Evolutionary conservation across 1,140 invertebrate species (phyloP), one percentile per base, ranked within the genome.

Genomic region (Teleopsis dalmanni): DNA sequence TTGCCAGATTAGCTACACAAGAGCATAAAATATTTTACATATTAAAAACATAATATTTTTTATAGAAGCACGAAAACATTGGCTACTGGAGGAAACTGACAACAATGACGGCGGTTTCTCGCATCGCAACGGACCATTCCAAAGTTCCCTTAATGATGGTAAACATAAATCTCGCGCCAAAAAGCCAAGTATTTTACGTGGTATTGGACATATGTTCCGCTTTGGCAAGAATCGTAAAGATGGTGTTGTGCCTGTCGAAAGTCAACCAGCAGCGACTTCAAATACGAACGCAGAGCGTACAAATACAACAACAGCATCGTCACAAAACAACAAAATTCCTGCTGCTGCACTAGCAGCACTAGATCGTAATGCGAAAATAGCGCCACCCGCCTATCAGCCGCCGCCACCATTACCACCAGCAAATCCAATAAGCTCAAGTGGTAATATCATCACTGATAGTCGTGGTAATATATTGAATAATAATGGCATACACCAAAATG

Each of bases 121-220:
- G n/a, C 80, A 80, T 55, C 72, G 81, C 31, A 81, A 80, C 7
- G 79, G 79, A 22, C 80, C 80, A 25, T 76, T 82, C 36, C 83
- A 84, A 53, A 81, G 82, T 4, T 84, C 81, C 0, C 56, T 86
- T 34, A 79, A 83, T 73, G 80, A 85, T 47, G 78, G 77, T 52
- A 81, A 83, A 56, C 76, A 80, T 48, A 81, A 83, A 50, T 75
- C 72, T 16, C 72, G 78, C 38, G 84, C 87, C 65, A 86, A 87
- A 60, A 85, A 85, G 58, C 79, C 79, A 13, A 77, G 83, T 26
- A 69, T 88, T 10, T 72, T 88, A 26, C 85, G 85, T 57, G 88
- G 88, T 16, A 82, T 91, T 16, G 83, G 86, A 0, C 85, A 84
- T 5, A 88, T 89, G 82, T 84, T 89, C 52, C 79, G 88, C 62